Conservation (phyloP, 2,113 vertebrate species). For the Isurus oxyrinchus region DNA sequence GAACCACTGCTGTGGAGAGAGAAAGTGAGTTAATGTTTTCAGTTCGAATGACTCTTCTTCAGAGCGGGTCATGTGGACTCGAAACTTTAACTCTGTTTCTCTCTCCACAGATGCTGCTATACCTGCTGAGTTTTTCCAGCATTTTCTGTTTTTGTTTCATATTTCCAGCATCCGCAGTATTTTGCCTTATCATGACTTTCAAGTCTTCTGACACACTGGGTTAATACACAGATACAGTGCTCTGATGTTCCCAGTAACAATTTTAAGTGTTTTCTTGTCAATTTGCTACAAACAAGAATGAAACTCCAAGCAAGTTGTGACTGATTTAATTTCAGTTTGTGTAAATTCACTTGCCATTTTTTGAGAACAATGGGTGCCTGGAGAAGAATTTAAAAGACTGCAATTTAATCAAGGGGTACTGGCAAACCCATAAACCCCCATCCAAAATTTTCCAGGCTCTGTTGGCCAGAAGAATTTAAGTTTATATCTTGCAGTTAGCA, state of each 20-base stretch:
- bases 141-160: no score
- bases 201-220: not conserved
- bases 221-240: not conserved
- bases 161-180: no score
- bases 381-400: not conserved
- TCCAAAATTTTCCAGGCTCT: not conserved
- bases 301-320: not conserved
- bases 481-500: not conserved
- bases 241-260: not conserved
- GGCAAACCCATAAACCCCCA: not conserved
- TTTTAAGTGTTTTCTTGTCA: not conserved
- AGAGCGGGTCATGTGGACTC: no score
- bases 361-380: not conserved
- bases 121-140: no score
- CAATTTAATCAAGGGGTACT: not conserved
- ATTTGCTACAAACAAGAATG: not conserved
- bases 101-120: no score
- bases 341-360: not conserved
- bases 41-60: no score
- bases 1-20: no score
- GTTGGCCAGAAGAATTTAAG: not conserved
- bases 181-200: no score
- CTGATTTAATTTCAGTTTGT: not conserved
- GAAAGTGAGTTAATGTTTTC: not conserved
- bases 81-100: no score